Conservation (phyloP, 2,797 vertebrate genomes). For the Betta splendens region DNA sequence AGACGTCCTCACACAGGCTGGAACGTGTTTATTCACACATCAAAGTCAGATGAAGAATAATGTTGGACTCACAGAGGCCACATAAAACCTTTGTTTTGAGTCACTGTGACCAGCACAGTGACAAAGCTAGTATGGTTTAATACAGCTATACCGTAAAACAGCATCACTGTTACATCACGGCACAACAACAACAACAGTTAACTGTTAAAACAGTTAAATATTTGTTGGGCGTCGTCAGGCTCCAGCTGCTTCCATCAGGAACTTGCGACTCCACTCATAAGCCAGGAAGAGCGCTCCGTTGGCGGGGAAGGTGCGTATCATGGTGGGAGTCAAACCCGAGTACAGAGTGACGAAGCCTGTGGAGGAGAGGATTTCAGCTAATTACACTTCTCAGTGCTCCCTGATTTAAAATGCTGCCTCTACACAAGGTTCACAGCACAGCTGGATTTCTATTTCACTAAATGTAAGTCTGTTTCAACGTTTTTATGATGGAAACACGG, state of each 20-base stretch:
- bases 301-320: conserved; percentile 93
- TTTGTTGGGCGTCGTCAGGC: conserved; percentile 32
- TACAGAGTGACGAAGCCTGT: conserved; percentile 88
- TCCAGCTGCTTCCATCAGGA: conserved; percentile 88
- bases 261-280: conserved; percentile 88
- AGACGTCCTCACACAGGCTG: no score
- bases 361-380: no score
- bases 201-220: background rate
- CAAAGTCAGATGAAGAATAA: no score
- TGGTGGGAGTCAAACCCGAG: conserved; percentile 92
- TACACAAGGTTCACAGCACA: no score
- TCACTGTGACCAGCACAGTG: background rate
- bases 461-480: no score
- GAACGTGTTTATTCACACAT: no score
- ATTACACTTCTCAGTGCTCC: no score
- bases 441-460: no score
- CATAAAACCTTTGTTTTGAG: conserved; percentile 30
- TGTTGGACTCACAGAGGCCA: background rate
- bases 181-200: no score
- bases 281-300: conserved; percentile 91
- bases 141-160: background rate
- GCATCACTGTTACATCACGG: background rate
- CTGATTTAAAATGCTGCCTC: no score
- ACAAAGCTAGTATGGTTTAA: background rate
- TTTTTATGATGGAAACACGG: no score